A percentile compares a stretch with the other conserved stretches of the same genome.
Evolutionary conservation across 2,113 vertebrate genomes (phyloP).

Genomic region (Puntigrus tetrazona): DNA sequence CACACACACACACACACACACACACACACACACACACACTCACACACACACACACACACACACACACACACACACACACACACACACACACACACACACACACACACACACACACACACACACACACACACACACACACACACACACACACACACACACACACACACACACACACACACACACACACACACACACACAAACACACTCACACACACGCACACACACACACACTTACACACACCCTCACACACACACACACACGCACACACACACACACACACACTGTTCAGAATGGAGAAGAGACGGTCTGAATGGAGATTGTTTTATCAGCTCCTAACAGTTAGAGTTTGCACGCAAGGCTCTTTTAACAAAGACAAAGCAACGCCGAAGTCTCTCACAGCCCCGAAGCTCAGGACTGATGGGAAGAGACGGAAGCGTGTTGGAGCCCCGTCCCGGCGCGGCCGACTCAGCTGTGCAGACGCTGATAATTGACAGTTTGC

Average conservation of each 20-base stretch:
- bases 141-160: background rate
- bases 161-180: background rate
- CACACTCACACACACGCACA: no score
- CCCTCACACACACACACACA: constrained; percentile 15
- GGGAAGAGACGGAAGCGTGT: constrained; percentile 3
- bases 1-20: constrained; percentile 10
- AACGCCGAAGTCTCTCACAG: background rate
- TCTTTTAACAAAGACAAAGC: background rate
- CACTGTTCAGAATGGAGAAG: background rate
- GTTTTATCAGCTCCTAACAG: constrained; percentile 30
- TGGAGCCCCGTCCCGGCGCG: background rate
- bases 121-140: background rate
- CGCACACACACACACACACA: no score
- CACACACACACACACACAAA: constrained; percentile 9
- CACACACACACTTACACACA: background rate
- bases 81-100: constrained; percentile 3
- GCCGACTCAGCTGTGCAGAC: background rate
- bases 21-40: background rate
- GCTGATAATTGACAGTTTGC: background rate
- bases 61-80: background rate
- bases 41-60: constrained; percentile 3
- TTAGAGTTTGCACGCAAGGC: background rate
- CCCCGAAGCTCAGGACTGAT: background rate
- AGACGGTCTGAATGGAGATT: background rate
- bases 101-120: background rate